These are phyloP conservation scores for Frankliniella intonsa DNA, from an alignment of 2,888 invertebrate species.

Conservation along the genomic window DNA sequence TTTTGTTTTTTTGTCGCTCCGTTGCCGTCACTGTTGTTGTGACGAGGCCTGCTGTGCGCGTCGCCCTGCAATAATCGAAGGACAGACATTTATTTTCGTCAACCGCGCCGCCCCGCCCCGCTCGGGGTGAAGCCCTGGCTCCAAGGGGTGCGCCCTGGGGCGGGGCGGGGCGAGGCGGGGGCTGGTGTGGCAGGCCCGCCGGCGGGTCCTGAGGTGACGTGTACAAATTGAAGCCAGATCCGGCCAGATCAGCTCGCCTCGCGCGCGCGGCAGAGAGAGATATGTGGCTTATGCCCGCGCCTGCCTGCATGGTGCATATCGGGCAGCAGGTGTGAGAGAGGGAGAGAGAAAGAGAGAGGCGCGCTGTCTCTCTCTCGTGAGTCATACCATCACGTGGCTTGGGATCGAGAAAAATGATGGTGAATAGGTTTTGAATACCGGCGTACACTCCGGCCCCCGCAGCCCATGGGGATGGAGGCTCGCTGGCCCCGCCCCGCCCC, in stretches of 20 bases:
- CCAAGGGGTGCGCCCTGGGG: neutral
- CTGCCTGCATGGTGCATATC: too few relatives aligned
- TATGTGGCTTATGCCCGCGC: neutral
- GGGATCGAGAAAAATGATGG: too few relatives aligned
- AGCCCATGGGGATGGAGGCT: too few relatives aligned
- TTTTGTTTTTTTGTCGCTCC: neutral
- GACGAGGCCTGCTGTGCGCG: neutral
- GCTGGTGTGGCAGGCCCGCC: neutral
- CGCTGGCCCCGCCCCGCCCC: too few relatives aligned
- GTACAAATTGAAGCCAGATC: constrained; percentile 24
- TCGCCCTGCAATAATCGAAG: constrained; percentile 6
- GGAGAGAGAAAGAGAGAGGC: too few relatives aligned
- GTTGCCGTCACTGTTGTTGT: neutral
- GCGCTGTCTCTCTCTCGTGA: too few relatives aligned
- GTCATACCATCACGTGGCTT: too few relatives aligned
- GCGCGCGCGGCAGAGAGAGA: neutral
- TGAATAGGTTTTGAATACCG: too few relatives aligned
- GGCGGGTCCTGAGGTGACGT: neutral
- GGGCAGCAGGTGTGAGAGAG: too few relatives aligned
- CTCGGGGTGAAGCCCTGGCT: neutral
- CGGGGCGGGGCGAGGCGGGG: neutral
- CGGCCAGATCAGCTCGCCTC: neutral
- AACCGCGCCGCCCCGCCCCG: neutral
- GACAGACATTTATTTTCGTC: constrained; percentile 20
- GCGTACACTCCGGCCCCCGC: too few relatives aligned